Evolutionary conservation across 2,888 invertebrate genomes (phyloP), one percentile per base, ranked within the genome.

Genomic region (Eupeodes luniger): DNA sequence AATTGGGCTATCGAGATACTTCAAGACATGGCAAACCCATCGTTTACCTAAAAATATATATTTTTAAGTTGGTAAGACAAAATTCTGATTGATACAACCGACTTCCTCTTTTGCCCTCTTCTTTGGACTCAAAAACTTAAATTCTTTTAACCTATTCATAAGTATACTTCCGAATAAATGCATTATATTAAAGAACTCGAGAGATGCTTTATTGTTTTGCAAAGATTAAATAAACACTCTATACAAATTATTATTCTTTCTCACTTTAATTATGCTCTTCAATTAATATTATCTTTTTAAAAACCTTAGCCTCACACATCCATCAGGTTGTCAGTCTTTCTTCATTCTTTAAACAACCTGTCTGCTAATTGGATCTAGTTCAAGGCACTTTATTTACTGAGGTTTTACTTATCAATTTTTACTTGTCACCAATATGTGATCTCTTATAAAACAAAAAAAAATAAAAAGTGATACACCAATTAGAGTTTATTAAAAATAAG

Each of bases 321-420:
- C 36, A 59, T 59, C 59, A 47, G 40, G 6, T 27, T 27, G 27
- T 40, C 40, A 40, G 9, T 9, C 9, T 40, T 5, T 40, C n/a
- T 14, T 61, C 62, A 55, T 12, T 53, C 44, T 47, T 14, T 10
- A 16, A 72, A 72, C 70, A 70, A 70, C 55, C 70, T 70, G 69
- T 55, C 19, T 10, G 49, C 51, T 72, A 72, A 72, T 72, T 72
- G 27, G 44, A 72, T 72, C 70, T 69, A 72, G 70, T 72, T 72
- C 57, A 72, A 72, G 70, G 55, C 59, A 72, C 44, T 69, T 69
- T 7, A 59, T 47, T 47, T 47, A 49, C 19, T 44, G 36, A 51
- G 36, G 19, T 70, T 40, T 55, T 55, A 40, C n/a, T 72, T 69
- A 69, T 55, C 55, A 69, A 69, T 47, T 59, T n/a, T 16, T 7